A percentile compares a stretch with the other conserved stretches of the same genome.
Conservation (phyloP, 2,797 vertebrate genomes). For the Coendou prehensilis region DNA sequence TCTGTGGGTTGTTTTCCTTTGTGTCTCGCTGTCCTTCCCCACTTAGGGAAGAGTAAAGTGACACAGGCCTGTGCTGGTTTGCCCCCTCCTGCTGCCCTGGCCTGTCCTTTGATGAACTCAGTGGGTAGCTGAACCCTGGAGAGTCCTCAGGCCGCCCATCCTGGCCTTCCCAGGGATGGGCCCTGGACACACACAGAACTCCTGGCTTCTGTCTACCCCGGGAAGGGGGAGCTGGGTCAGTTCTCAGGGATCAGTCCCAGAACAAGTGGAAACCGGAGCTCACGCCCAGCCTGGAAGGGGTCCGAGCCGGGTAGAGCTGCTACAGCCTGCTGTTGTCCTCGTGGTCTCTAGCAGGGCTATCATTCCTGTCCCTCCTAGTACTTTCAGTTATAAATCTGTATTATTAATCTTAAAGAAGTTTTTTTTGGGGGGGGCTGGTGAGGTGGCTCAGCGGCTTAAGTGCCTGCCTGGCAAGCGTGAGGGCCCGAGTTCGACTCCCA, state of each 20-base stretch:
- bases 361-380: background rate
- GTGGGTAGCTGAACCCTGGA: background rate
- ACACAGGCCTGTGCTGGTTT: background rate
- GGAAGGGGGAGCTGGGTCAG: background rate
- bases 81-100: background rate
- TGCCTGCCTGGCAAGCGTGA: too few species aligned
- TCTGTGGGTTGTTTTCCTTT: constrained; percentile 6
- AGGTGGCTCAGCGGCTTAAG: too few species aligned
- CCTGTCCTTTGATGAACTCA: background rate
- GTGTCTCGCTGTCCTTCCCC: background rate
- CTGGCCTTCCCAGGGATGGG: background rate
- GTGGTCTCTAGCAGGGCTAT: background rate
- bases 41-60: background rate
- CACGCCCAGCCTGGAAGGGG: rapidly evolving
- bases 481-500: too few species aligned
- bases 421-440: too few species aligned
- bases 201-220: background rate
- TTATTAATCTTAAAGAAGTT: background rate
- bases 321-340: rapidly evolving
- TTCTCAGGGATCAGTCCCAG: background rate
- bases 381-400: background rate
- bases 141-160: too few species aligned
- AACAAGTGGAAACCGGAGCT: background rate
- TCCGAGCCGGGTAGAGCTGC: background rate
- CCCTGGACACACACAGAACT: background rate